Evolutionary conservation across 2,113 vertebrate genomes (phyloP).

Genomic region (Ranitomeya variabilis): DNA sequence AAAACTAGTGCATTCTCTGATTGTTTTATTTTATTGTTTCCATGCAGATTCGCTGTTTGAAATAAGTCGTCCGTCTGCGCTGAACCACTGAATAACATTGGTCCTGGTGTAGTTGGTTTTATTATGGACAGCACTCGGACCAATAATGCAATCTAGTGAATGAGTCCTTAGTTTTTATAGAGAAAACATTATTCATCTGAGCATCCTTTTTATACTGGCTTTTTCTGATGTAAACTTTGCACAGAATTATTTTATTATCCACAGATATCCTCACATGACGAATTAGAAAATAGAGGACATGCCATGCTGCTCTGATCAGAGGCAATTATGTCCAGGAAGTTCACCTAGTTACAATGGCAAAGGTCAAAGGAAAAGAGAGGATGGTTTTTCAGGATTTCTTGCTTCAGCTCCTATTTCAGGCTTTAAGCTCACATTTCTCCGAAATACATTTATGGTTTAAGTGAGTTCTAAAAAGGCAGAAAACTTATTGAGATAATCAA

Average conservation of each 20-base stretch:
- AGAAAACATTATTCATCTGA: no score
- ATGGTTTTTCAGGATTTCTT: background rate
- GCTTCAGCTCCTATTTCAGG: constrained; percentile 4
- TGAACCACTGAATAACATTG: no score
- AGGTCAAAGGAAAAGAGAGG: constrained; percentile 30
- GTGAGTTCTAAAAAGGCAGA: background rate
- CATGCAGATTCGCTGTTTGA: no score
- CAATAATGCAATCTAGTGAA: no score
- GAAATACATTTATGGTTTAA: background rate
- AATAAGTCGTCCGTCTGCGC: no score
- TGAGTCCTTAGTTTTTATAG: no score
- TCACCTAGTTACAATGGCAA: constrained; percentile 41
- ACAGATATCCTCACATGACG: background rate
- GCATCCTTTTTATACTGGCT: background rate
- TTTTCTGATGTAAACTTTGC: background rate
- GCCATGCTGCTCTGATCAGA: constrained; percentile 45
- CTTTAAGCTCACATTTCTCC: no score
- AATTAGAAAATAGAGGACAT: constrained; percentile 22
- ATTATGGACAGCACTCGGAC: no score
- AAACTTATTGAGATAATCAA: no score
- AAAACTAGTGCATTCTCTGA: no score
- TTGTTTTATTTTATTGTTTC: no score
- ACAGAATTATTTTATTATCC: background rate
- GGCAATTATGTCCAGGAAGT: constrained; percentile 41
- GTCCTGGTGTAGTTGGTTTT: no score